These are phyloP conservation scores for Corythornis leucogaster DNA, from an alignment of 2,797 vertebrate genomes.

Conservation along the genomic window DNA sequence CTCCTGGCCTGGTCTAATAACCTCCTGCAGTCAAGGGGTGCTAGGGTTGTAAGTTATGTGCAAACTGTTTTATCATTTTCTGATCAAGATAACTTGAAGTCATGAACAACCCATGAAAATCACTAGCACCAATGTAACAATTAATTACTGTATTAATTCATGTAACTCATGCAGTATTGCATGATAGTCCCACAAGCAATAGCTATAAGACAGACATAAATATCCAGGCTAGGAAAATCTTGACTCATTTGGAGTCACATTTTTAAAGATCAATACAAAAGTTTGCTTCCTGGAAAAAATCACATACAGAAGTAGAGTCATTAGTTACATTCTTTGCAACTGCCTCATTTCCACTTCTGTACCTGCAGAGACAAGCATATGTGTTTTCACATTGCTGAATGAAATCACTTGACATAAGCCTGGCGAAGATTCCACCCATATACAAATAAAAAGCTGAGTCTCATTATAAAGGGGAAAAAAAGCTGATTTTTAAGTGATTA, in stretches of 20 bases:
- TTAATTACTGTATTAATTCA: not conserved
- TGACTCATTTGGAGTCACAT: not conserved
- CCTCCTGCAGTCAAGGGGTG: not conserved
- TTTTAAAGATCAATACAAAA: not conserved
- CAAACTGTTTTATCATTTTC: not conserved
- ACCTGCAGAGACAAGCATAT: slow-evolving; percentile 35
- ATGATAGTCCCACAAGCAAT: not conserved
- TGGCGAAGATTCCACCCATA: slow-evolving; percentile 47
- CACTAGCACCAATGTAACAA: not conserved
- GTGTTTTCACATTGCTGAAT: slow-evolving; percentile 21
- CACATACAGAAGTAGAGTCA: not conserved
- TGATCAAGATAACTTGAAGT: not conserved
- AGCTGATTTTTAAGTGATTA: slow-evolving; percentile 15
- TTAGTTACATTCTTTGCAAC: slow-evolving; percentile 23
- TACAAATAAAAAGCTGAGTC: not conserved
- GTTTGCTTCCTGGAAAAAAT: not conserved
- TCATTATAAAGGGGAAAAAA: not conserved
- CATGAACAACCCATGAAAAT: not conserved
- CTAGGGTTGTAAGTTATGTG: not conserved
- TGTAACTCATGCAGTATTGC: not conserved
- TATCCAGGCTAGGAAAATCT: not conserved
- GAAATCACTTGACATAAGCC: slow-evolving; percentile 57
- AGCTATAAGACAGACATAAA: not conserved
- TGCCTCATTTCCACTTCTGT: slow-evolving; percentile 15
- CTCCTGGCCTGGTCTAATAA: not conserved